Evolutionary conservation across 2,797 vertebrate species (phyloP).

Genomic region (Poeciliopsis gracilis): DNA sequence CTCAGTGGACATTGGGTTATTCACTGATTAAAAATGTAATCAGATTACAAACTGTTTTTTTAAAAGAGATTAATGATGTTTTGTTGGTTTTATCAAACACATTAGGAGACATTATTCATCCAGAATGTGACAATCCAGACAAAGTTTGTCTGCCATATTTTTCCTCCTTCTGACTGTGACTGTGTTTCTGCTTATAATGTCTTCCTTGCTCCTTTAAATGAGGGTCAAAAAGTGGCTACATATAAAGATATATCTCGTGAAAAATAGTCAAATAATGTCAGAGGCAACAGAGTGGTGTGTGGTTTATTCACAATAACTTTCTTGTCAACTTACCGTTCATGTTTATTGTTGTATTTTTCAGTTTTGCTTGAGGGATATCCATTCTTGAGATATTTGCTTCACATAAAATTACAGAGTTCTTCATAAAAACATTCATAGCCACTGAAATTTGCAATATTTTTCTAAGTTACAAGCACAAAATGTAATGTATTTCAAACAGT

Average conservation of each 20-base stretch:
- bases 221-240: background rate
- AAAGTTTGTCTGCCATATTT: background rate
- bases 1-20: slow-evolving; percentile 47
- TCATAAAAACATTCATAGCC: background rate
- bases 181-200: background rate
- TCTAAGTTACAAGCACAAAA: background rate
- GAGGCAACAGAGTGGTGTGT: background rate
- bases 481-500: background rate
- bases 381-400: background rate
- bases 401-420: background rate
- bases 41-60: slow-evolving; percentile 42
- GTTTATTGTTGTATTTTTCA: background rate
- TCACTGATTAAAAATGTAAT: slow-evolving; percentile 42
- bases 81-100: slow-evolving; percentile 29
- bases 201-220: background rate
- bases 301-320: background rate
- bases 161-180: background rate
- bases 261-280: background rate
- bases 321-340: background rate
- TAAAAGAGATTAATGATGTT: slow-evolving; percentile 16
- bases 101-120: slow-evolving; percentile 4
- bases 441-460: background rate
- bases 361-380: background rate
- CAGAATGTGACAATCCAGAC: background rate
- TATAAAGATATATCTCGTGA: background rate